Evolutionary conservation across 2,888 invertebrate species (phyloP).

Genomic region (Apamea crenata): DNA sequence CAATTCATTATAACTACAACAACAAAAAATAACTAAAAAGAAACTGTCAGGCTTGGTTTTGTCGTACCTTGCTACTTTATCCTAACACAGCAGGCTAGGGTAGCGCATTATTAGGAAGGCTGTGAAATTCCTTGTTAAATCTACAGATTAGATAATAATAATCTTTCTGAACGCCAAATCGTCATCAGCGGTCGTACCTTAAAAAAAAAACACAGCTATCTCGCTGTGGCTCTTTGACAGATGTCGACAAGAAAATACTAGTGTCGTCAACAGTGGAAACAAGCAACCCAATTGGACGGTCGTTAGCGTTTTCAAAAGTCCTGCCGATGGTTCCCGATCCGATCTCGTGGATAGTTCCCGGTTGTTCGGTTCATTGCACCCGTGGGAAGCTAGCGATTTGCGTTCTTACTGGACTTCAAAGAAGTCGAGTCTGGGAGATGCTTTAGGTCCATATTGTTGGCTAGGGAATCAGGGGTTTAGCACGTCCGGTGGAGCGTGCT

Average conservation of each 20-base stretch:
- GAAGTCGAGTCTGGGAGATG: slow-evolving; percentile 37
- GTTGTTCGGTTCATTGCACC: slow-evolving; percentile 77
- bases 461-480: slow-evolving; percentile 44
- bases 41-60: background rate
- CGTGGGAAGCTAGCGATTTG: slow-evolving; percentile 79
- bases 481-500: slow-evolving; percentile 28
- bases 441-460: slow-evolving; percentile 47
- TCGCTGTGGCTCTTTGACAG: background rate
- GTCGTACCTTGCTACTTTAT: background rate
- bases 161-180: background rate
- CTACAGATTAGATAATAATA: background rate
- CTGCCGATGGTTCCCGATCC: slow-evolving; percentile 79
- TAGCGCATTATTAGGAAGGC: background rate
- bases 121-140: background rate
- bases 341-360: slow-evolving; percentile 70
- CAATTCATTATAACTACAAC: no score
- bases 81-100: background rate
- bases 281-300: slow-evolving; percentile 75
- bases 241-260: background rate
- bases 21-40: background rate
- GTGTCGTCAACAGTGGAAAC: slow-evolving; percentile 69
- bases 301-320: slow-evolving; percentile 87
- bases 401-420: slow-evolving; percentile 59
- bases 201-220: background rate
- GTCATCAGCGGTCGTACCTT: background rate